phyloP scores from a whole-genome alignment of 2,113 vertebrate genomes.

The Pithys albifrons region DNA sequence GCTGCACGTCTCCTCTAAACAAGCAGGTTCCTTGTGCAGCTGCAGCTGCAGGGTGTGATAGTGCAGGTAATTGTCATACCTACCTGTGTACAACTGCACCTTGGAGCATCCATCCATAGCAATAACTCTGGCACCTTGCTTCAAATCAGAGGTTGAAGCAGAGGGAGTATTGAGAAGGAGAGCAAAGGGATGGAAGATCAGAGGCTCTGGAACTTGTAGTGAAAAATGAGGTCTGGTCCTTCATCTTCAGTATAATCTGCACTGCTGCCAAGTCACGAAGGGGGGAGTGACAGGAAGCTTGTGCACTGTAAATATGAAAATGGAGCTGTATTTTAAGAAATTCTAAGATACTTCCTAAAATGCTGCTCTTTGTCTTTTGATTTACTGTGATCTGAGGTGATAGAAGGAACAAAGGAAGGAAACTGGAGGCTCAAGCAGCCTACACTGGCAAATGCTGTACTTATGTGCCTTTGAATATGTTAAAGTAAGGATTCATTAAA shows the following conservation, averaged over 20 bases:
- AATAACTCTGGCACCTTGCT: background rate
- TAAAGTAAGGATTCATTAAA: background rate
- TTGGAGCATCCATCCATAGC: background rate
- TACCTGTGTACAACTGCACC: background rate
- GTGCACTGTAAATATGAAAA: background rate
- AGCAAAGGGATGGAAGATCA: background rate
- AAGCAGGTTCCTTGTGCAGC: background rate
- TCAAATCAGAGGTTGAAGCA: background rate
- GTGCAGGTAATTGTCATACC: background rate
- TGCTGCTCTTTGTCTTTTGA: background rate
- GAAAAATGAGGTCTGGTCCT: background rate
- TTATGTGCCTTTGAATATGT: background rate
- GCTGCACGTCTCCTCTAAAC: background rate
- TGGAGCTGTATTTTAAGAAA: background rate
- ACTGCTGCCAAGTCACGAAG: background rate
- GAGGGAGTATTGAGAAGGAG: background rate
- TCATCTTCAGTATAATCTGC: background rate
- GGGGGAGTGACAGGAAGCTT: background rate
- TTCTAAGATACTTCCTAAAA: background rate
- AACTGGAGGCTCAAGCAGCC: background rate
- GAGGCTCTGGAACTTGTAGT: background rate
- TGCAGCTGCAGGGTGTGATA: fast-evolving
- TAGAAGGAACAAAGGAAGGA: background rate
- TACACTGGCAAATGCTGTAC: background rate
- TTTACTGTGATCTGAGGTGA: background rate